Base-by-base conservation (phyloP, 2,888 invertebrate species). In the Caenorhabditis imperialis region DNA sequence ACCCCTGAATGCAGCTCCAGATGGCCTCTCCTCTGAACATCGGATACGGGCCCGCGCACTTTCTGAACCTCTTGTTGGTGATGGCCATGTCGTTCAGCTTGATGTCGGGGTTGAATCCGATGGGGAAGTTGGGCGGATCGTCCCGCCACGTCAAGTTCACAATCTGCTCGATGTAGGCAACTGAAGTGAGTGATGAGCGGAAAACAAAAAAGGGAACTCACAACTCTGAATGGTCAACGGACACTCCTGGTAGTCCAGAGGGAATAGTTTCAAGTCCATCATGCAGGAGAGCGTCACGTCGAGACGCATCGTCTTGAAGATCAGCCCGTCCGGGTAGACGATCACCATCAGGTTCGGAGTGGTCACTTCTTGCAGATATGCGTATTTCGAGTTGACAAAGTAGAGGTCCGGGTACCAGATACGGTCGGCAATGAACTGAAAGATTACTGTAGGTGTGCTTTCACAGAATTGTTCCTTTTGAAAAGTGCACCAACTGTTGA, bases 381-480 rank as follows among this genome's bases (percentile, higher is more conserved):
- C 88, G 69, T 85, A 86, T 75, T 88, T 88, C 7, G 84, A 81
- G 71, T 88, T 88, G 42, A 88, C 87, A 62, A 88, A 88, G 67
- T 88, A 88, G 20, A 88, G 55, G 69, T 88, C 86, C 3, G 85
- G 85, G 45, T 83, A 78, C 83, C 83, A 83, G 40, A 86, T 81
- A 2, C 85, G 79, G 25, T 86, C 85, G 16, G 85, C 86, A 27
- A 86, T 82, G n/a, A 83, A 73, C 79, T 81, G 48, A 10, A 76
- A 55, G n/a, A n/a, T n/a, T n/a, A n/a, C n/a, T n/a, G n/a, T n/a
- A 57, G 1, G 18, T 3, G 23, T 3, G 5, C 18, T 69, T 81
- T 81, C 53, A 78, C 48, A 27, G 8, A 50, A 2, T 79, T 22
- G 78, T 62, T 33, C 12, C 23, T 53, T 18, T 8, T 20, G 8